These are phyloP conservation scores for Rhabdomys pumilio DNA, from an alignment of 2,797 vertebrate species.

Conservation along the genomic window DNA sequence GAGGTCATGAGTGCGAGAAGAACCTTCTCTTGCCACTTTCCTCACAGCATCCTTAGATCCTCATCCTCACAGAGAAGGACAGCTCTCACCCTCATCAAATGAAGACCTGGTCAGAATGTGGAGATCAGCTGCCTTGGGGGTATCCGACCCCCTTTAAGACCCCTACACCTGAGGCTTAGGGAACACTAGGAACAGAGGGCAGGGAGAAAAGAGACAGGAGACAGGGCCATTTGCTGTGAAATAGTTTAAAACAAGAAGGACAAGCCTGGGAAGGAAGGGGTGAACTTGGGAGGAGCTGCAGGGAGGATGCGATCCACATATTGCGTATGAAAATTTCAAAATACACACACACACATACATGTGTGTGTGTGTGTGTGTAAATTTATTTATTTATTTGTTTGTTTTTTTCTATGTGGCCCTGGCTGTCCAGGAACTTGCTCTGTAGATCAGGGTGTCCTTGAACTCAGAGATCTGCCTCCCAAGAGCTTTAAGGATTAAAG, in stretches of 20 bases:
- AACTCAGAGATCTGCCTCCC: neutral
- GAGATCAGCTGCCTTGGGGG: neutral
- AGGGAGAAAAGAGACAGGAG: neutral
- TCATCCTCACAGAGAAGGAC: neutral
- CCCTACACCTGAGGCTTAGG: neutral
- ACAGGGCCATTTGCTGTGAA: neutral
- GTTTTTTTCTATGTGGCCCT: neutral
- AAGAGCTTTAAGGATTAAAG: neutral
- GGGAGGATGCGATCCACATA: neutral
- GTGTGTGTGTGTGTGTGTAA: too few species aligned
- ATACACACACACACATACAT: too few species aligned
- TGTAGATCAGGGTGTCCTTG: neutral
- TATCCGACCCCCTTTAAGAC: neutral
- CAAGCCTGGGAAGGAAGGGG: neutral
- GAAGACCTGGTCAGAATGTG: neutral
- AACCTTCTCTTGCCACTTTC: neutral
- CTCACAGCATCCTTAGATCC: neutral
- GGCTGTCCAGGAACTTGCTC: neutral
- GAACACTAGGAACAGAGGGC: neutral
- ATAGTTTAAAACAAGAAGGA: neutral
- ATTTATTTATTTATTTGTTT: too few species aligned
- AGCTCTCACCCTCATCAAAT: neutral
- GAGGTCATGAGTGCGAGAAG: neutral
- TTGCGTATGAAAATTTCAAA: neutral
- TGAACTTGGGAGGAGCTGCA: neutral